A percentile compares a stretch with the other conserved stretches of the same genome.
These are phyloP conservation scores for Schizopygopsis malacanthus DNA, from an alignment of 2,797 vertebrate genomes.

Conservation along the genomic window DNA sequence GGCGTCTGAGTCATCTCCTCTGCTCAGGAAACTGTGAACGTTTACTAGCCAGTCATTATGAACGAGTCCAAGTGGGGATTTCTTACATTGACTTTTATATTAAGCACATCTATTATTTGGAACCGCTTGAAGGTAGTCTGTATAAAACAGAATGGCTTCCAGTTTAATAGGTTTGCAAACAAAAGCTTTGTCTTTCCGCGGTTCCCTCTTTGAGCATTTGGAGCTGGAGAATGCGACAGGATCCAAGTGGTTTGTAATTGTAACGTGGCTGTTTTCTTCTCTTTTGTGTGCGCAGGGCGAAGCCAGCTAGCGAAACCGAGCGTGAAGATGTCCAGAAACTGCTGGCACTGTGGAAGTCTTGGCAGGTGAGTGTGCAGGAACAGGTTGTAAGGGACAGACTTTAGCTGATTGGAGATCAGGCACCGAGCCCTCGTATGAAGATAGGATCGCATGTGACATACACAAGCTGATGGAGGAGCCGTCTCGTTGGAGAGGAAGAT, in stretches of 20 bases:
- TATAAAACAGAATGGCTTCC: not conserved
- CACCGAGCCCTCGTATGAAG: slow-evolving; percentile 11
- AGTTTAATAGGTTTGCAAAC: slow-evolving; percentile 2
- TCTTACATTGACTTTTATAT: not conserved
- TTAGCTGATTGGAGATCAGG: slow-evolving; percentile 41
- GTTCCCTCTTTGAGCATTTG: slow-evolving; percentile 5
- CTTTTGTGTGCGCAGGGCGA: slow-evolving; percentile 66
- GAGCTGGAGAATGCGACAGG: slow-evolving; percentile 33
- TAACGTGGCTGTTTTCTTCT: slow-evolving; percentile 47
- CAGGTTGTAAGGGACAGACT: slow-evolving; percentile 26
- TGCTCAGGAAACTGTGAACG: slow-evolving; percentile 25
- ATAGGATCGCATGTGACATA: not conserved
- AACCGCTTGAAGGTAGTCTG: not conserved
- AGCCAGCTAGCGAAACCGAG: slow-evolving; percentile 60
- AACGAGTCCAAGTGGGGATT: not conserved
- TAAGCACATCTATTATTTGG: slow-evolving; percentile 1
- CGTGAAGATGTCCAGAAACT: slow-evolving; percentile 69
- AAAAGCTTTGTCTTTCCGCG: not conserved
- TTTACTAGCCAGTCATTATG: not conserved
- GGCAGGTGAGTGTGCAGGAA: slow-evolving; percentile 72
- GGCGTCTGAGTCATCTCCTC: slow-evolving; percentile 26
- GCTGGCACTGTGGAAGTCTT: slow-evolving; percentile 70
- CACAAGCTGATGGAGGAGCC: not conserved
- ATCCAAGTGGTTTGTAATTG: slow-evolving; percentile 46
- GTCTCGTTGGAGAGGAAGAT: slow-evolving; percentile 33